phyloP scores from a whole-genome alignment of 2,797 vertebrate genomes.

The Australoheros facetus region DNA sequence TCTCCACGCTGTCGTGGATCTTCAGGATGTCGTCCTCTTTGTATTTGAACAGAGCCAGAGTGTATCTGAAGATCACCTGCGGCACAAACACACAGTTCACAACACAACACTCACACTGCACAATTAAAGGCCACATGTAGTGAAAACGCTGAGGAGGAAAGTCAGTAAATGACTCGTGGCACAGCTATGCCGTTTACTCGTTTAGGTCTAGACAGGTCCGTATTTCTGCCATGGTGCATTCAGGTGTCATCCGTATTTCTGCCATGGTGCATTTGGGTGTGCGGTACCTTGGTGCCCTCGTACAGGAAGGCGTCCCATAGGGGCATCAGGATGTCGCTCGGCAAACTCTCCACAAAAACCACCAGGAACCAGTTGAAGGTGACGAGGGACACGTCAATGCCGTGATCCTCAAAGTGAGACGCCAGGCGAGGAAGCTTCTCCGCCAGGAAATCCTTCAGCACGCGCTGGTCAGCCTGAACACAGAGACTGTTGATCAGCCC shows the following conservation, averaged over 20 bases:
- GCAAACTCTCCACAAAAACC: conserved; percentile 90
- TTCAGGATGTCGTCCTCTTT: conserved; percentile 92
- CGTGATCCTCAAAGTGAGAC: conserved; percentile 85
- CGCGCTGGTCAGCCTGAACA: conserved; percentile 91
- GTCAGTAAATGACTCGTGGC: not conserved
- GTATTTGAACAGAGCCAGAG: conserved; percentile 94
- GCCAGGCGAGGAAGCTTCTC: conserved; percentile 91
- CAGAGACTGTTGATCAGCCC: not conserved
- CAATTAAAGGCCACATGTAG: not conserved
- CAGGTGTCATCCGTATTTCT: not conserved
- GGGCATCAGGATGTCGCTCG: conserved; percentile 89
- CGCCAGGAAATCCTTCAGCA: conserved; percentile 89
- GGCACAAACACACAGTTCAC: not conserved
- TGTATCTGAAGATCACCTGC: conserved; percentile 94
- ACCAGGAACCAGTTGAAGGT: conserved; percentile 97
- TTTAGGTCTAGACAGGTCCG: not conserved
- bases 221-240: not conserved
- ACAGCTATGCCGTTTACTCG: not conserved
- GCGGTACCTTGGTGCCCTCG: conserved; percentile 91
- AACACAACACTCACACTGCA: accelerated
- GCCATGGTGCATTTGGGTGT: not conserved
- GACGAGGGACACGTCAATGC: conserved; percentile 88
- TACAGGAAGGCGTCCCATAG: conserved; percentile 96
- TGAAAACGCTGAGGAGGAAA: not conserved
- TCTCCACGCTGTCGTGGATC: conserved; percentile 86